Percentiles rank a stretch among this genome's conserved stretches.
These are phyloP conservation scores for Eupithecia vulgata DNA, from an alignment of 2,888 invertebrate species.

Conservation along the genomic window DNA sequence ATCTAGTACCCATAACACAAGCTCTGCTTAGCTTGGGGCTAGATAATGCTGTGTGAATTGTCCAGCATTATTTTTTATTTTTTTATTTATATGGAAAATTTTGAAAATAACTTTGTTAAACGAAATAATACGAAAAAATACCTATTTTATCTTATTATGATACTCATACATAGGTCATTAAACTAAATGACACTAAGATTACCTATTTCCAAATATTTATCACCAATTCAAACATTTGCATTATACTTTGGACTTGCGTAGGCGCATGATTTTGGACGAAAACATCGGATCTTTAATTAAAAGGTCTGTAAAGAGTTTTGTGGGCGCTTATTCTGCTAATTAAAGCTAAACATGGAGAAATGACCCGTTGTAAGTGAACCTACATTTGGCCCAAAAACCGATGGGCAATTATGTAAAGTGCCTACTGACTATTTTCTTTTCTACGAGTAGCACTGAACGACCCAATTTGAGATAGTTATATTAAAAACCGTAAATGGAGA, in stretches of 20 bases:
- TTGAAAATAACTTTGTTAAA: too few species aligned
- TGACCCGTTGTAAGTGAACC: constrained; percentile 11
- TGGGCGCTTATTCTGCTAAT: constrained; percentile 39
- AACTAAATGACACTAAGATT: not conserved
- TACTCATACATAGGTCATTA: not conserved
- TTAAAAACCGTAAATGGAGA: not conserved
- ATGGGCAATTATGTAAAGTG: not conserved
- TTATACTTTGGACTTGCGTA: constrained; percentile 26
- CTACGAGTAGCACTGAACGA: not conserved
- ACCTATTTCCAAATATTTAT: constrained; percentile 2
- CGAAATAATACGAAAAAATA: too few species aligned
- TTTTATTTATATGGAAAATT: too few species aligned
- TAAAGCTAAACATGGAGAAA: constrained; percentile 31
- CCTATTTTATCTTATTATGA: too few species aligned
- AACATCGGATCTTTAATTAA: constrained; percentile 31
- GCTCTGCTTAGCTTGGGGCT: too few species aligned
- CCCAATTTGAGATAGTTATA: not conserved
- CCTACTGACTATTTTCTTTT: not conserved
- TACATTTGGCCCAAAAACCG: not conserved
- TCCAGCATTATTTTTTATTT: too few species aligned
- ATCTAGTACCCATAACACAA: too few species aligned
- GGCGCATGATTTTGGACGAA: constrained; percentile 30
- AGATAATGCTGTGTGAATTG: too few species aligned
- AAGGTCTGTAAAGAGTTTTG: constrained; percentile 27
- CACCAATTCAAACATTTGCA: constrained; percentile 5